Base-by-base conservation (phyloP, 2,888 invertebrate species). In the Psylliodes chrysocephalus region DNA sequence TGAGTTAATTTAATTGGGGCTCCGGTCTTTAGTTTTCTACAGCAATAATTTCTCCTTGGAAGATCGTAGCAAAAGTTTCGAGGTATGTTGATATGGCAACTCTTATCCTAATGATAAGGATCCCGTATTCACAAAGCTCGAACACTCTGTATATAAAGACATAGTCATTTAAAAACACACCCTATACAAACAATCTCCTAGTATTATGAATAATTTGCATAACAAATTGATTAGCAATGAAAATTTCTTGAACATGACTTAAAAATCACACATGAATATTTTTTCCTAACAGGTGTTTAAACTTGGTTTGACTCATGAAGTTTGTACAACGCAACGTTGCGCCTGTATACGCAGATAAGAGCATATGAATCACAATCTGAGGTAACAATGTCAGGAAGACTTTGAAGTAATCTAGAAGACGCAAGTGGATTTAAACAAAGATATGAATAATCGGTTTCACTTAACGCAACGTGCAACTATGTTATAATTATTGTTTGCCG, bases 231-330 rank as follows among this genome's bases (percentile, higher is more conserved):
- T 54, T 54, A 35, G 14, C 25, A 22, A 15, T 25, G 25, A 15
- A 15, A 54, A 54, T 22, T 30, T 40, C 54, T 40, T 25, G 54
- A 40, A 54, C 28, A 22, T 42, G 54, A 42, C 28, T 54, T 54
- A 40, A 54, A 54, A 54, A 25, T 46, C 30, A 49, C 14, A 40
- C 42, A 54, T 40, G 54, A 54, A 40, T 54, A 54, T 54, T 25
- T 22, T 19, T 54, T 40, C 40, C 54, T 25, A 25, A 54, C 54
- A 54, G 54, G 54, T 54, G 54, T 54, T 25, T 42, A 54, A 54
- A 40, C 25, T 53, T 15, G 1, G 54, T 42, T 54, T 54, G 54
- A 54, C 54, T 54, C 54, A 54, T 25, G 14, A 52, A 15, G 35
- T 35, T 38, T 38, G 38, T 54, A 19, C 40, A 54, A 22, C 15